Evolutionary conservation across 1,140 invertebrate genomes (phyloP).

Genomic region (Lycorma delicatula): DNA sequence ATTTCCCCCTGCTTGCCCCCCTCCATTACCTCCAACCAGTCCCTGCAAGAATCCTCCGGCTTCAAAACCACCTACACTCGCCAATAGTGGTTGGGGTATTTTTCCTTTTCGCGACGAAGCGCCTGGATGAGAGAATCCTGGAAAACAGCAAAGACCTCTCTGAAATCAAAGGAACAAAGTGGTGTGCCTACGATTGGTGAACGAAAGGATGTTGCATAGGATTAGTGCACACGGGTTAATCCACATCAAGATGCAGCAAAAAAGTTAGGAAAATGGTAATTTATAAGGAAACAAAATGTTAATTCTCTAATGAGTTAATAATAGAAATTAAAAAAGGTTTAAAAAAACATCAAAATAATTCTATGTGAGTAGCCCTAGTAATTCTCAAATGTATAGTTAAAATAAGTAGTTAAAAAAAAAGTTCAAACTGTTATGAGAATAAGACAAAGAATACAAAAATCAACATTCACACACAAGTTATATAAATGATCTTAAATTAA

Average conservation of each 20-base stretch:
- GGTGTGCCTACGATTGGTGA: slow-evolving; percentile 18
- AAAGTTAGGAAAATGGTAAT: background rate
- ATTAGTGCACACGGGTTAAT: slow-evolving; percentile 18
- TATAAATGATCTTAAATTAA: no score
- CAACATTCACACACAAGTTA: no score
- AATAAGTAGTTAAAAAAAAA: slow-evolving; percentile 6
- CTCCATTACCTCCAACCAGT: slow-evolving; percentile 30
- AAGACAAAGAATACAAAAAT: no score
- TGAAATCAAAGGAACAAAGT: slow-evolving; percentile 51
- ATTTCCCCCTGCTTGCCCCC: slow-evolving; percentile 38
- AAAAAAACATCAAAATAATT: no score
- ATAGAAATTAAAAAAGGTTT: no score
- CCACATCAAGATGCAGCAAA: background rate
- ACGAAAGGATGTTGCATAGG: slow-evolving; percentile 9
- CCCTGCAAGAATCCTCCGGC: slow-evolving; percentile 44
- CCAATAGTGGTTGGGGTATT: slow-evolving; percentile 70
- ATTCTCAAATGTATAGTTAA: background rate
- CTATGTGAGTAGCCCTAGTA: no score
- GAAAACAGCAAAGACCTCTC: slow-evolving; percentile 79
- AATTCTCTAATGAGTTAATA: no score
- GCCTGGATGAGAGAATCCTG: slow-evolving; percentile 75
- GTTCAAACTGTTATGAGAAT: background rate
- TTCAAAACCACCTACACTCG: slow-evolving; percentile 52
- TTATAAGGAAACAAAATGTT: no score
- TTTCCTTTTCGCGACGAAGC: slow-evolving; percentile 71